Conservation (phyloP, 2,797 vertebrate genomes). For the Falco novaeseelandiae region DNA sequence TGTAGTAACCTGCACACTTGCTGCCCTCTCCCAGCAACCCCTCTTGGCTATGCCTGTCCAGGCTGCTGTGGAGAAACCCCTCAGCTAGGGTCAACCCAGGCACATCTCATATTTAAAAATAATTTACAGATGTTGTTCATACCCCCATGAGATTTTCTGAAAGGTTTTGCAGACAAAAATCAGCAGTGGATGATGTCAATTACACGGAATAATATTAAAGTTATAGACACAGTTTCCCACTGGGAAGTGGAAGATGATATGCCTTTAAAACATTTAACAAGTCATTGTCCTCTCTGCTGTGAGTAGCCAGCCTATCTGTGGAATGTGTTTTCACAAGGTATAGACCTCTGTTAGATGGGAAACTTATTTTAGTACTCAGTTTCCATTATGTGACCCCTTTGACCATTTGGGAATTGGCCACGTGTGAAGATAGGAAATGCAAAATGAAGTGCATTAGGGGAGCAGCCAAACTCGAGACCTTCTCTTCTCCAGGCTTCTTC, state of each 20-base stretch:
- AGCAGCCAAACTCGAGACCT: not conserved
- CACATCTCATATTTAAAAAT: not conserved
- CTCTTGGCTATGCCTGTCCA: not conserved
- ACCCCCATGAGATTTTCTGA: not conserved
- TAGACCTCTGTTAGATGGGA: not conserved
- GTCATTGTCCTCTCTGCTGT: not conserved
- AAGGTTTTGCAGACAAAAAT: not conserved
- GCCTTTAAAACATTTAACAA: not conserved
- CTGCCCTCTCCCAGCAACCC: not conserved
- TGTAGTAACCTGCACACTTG: not conserved
- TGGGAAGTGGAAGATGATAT: not conserved
- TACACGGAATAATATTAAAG: not conserved
- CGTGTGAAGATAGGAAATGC: not conserved
- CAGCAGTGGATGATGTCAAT: not conserved
- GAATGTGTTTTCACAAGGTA: not conserved
- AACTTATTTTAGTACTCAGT: not conserved
- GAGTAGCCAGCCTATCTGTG: not conserved
- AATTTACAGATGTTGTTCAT: not conserved
- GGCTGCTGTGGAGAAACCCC: not conserved
- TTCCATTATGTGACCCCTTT: not conserved
- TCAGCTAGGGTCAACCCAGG: not conserved
- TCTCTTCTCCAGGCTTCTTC: not conserved
- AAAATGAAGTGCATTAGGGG: not conserved
- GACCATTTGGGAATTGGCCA: not conserved
- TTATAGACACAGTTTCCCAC: not conserved